A percentile compares a stretch with the other conserved stretches of the same genome.
Conservation (phyloP, 2,113 vertebrate species). For the Megaptera novaeangliae region DNA sequence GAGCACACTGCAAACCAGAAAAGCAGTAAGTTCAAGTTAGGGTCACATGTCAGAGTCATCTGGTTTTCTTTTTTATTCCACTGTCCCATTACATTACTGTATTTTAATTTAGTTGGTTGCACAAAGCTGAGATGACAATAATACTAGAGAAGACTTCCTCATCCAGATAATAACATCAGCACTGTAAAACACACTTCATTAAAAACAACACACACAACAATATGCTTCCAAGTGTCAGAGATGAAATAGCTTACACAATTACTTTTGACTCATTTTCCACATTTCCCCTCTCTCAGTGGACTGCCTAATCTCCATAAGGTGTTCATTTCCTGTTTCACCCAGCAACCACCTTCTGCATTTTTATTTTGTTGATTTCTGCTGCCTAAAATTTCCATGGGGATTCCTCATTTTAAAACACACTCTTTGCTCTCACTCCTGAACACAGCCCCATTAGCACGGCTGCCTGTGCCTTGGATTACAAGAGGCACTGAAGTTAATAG, state of each 20-base stretch:
- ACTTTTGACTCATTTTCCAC: conserved; percentile 57
- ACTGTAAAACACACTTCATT: conserved; percentile 71
- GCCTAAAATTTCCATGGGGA: conserved; percentile 62
- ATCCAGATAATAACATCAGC: conserved; percentile 72
- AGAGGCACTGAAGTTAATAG: conserved; percentile 45
- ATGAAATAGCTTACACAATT: conserved; percentile 57
- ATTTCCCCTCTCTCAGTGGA: conserved; percentile 51
- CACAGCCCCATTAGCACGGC: background rate
- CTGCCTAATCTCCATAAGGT: conserved; percentile 68
- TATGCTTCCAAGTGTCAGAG: conserved; percentile 52
- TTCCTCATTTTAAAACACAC: conserved; percentile 54
- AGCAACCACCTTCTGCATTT: conserved; percentile 68
- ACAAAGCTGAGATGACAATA: conserved; percentile 70
- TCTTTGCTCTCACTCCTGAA: conserved; percentile 60
- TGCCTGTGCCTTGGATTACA: conserved; percentile 56
- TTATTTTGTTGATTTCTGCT: conserved; percentile 67
- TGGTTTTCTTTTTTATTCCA: conserved; percentile 67
- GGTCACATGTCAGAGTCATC: conserved; percentile 62
- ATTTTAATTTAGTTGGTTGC: conserved; percentile 69
- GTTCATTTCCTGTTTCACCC: conserved; percentile 77
- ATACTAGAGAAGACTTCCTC: conserved; percentile 68
- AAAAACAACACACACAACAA: conserved; percentile 56
- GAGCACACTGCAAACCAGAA: conserved; percentile 44
- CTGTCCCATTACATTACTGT: conserved; percentile 57
- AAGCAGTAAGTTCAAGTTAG: conserved; percentile 56